Evolutionary conservation across 2,888 invertebrate species (phyloP).

Genomic region (Harpalus rufipes): DNA sequence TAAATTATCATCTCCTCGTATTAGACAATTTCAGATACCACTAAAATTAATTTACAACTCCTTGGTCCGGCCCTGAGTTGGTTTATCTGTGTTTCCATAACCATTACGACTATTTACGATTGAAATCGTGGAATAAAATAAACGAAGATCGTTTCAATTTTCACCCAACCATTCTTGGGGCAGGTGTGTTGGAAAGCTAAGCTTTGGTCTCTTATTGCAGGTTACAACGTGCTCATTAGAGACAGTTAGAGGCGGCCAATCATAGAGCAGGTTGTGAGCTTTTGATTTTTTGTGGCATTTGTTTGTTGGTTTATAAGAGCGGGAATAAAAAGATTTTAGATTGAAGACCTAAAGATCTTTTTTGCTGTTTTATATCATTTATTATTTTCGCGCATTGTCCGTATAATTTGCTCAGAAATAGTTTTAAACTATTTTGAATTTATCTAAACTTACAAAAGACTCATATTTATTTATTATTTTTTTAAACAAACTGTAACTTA

Average conservation of each 20-base stretch:
- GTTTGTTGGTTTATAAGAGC: conserved; percentile 35
- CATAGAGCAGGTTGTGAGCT: conserved; percentile 47
- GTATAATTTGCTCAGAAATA: too few relatives aligned
- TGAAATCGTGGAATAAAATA: conserved; percentile 40
- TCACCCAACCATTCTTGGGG: conserved; percentile 19
- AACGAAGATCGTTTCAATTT: conserved; percentile 44
- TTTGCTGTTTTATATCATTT: background rate
- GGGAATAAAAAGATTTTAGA: background rate
- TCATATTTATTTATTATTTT: too few relatives aligned
- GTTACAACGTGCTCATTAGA: conserved; percentile 59
- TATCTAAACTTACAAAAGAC: too few relatives aligned
- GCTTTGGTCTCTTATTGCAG: conserved; percentile 14
- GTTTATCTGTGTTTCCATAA: background rate
- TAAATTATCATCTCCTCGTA: background rate
- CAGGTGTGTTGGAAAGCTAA: conserved; percentile 14
- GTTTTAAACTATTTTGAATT: too few relatives aligned
- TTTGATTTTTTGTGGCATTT: conserved; percentile 52
- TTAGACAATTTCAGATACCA: background rate
- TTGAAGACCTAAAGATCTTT: background rate
- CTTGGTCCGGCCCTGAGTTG: background rate
- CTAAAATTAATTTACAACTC: background rate
- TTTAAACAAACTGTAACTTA: too few relatives aligned
- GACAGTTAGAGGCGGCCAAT: conserved; percentile 54
- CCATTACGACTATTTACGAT: conserved; percentile 14
- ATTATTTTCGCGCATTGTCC: too few relatives aligned